Conservation (phyloP, 1,140 invertebrate genomes). For the Dufourea novaeangliae region DNA sequence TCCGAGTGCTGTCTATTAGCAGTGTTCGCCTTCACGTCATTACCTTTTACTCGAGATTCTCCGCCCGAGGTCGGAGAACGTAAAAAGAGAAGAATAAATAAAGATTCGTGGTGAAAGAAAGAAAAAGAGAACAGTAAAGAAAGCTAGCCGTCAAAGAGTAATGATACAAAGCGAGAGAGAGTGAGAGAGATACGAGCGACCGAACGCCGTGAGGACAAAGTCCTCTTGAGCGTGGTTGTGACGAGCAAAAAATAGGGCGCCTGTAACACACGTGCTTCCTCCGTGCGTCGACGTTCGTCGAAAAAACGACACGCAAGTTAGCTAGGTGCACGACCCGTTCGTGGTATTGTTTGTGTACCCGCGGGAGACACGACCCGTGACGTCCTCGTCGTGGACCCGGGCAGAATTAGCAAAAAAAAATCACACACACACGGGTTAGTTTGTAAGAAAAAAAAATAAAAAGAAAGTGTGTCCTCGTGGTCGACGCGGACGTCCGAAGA, state of each 20-base stretch:
- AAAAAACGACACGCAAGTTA: constrained; percentile 1
- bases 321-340: not conserved
- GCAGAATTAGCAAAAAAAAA: not conserved
- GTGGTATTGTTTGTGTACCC: not conserved
- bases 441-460: not conserved
- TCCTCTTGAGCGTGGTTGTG: not conserved
- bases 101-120: not conserved
- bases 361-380: not conserved
- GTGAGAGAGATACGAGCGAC: not conserved
- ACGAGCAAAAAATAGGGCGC: not conserved
- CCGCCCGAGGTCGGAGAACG: not conserved
- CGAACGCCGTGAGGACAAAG: not conserved
- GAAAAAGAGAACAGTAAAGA: not conserved
- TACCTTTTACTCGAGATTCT: constrained; percentile 15
- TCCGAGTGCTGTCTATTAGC: constrained; percentile 30
- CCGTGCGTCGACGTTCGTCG: constrained; percentile 9
- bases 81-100: not conserved
- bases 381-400: not conserved
- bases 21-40: constrained; percentile 25
- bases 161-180: not conserved
- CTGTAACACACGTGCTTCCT: constrained; percentile 7
- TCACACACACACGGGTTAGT: not conserved
- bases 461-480: not conserved
- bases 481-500: not conserved
- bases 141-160: too few relatives aligned